Conservation (phyloP, 2,797 vertebrate genomes). For the Fistularia commersonii region DNA sequence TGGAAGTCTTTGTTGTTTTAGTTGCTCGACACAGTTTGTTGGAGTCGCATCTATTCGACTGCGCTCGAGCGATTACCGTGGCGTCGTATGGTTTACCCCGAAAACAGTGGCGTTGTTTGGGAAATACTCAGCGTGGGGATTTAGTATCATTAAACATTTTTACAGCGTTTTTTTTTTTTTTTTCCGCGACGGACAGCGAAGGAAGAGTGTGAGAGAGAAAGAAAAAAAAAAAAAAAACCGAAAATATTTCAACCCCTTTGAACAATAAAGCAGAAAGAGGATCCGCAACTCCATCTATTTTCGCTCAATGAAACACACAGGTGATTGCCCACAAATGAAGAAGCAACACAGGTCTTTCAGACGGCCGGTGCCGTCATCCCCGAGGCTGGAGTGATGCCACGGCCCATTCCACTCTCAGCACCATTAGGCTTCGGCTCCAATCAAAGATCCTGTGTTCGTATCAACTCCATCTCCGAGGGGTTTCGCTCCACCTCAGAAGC, state of each 20-base stretch:
- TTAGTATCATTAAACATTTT: too few relatives aligned
- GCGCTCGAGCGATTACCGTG: neutral
- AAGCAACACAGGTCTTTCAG: slow-evolving; percentile 10
- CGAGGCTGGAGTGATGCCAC: slow-evolving; percentile 18
- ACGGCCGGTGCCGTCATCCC: slow-evolving; percentile 28
- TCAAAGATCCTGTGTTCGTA: slow-evolving; percentile 46
- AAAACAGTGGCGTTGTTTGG: too few relatives aligned
- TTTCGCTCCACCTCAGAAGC: slow-evolving; percentile 30
- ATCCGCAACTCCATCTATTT: slow-evolving; percentile 11
- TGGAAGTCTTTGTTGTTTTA: slow-evolving; percentile 18
- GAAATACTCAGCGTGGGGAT: too few relatives aligned
- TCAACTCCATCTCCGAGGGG: slow-evolving; percentile 42
- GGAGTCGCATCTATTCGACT: too few relatives aligned
- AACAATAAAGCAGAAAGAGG: neutral
- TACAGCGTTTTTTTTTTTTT: too few relatives aligned
- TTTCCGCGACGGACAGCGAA: too few relatives aligned
- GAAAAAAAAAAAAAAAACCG: too few relatives aligned
- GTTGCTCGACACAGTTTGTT: slow-evolving; percentile 9
- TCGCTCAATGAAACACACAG: slow-evolving; percentile 12
- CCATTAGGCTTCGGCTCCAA: slow-evolving; percentile 52
- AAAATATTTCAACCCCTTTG: too few relatives aligned
- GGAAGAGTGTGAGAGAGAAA: too few relatives aligned
- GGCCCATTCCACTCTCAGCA: slow-evolving; percentile 34
- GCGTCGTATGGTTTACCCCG: neutral
- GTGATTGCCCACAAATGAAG: slow-evolving; percentile 21